Percentiles rank a stretch among this genome's conserved stretches.
These are phyloP conservation scores for Hirtodrosophila trivittata DNA, from an alignment of 2,888 invertebrate species.

Conservation along the genomic window DNA sequence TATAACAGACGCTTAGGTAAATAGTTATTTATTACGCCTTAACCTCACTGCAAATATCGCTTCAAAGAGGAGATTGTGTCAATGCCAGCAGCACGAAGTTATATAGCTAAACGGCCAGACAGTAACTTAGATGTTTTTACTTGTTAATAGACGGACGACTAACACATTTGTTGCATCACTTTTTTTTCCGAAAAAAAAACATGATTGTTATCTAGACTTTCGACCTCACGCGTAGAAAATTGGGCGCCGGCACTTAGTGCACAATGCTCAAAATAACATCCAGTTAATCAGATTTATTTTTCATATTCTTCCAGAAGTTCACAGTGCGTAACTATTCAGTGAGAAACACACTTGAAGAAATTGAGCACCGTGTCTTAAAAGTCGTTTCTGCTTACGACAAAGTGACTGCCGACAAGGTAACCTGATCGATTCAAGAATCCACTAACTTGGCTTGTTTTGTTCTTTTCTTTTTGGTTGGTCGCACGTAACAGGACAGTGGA, in stretches of 20 bases:
- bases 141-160: not conserved
- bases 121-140: no score
- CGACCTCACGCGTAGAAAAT: not conserved
- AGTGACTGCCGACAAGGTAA: conserved; percentile 93
- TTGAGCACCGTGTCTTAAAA: conserved; percentile 92
- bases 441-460: conserved; percentile 57
- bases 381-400: conserved; percentile 95
- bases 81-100: conserved; percentile 11
- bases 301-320: conserved; percentile 47
- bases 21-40: conserved; percentile 44
- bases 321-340: conserved; percentile 75
- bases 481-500: conserved; percentile 78
- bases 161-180: conserved; percentile 40
- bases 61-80: conserved; percentile 13
- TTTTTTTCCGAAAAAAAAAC: not conserved
- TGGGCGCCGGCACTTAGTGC: not conserved
- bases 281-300: conserved; percentile 5
- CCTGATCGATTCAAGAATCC: conserved; percentile 16
- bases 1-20: not conserved
- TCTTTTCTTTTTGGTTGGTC: conserved; percentile 72
- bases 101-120: conserved; percentile 16
- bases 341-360: conserved; percentile 87
- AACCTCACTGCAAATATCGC: conserved; percentile 72
- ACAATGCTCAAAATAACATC: conserved; percentile 13
- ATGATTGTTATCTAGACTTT: conserved; percentile 13